A percentile compares a stretch with the other conserved stretches of the same genome.
Evolutionary conservation across 2,888 invertebrate genomes (phyloP).

Genomic region (Gryllus longicercus): DNA sequence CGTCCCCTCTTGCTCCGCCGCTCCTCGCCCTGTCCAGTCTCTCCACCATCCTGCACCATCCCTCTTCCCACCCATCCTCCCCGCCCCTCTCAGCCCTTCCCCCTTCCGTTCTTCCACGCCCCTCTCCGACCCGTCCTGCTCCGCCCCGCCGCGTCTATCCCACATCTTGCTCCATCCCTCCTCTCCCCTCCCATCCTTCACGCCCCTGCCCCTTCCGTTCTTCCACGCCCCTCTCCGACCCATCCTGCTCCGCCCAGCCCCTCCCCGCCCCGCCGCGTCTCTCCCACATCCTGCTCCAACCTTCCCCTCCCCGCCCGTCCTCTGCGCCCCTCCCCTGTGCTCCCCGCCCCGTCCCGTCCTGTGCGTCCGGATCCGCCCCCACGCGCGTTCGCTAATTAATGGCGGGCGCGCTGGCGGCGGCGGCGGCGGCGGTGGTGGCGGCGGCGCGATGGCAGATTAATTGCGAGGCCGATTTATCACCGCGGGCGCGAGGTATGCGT

Average conservation of each 20-base stretch:
- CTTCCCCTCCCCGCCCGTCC: not conserved
- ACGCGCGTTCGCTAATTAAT: not conserved
- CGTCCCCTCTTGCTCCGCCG: not conserved
- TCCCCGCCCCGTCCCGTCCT: not conserved
- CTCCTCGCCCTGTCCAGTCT: not conserved
- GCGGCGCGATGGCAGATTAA: conserved; percentile 28
- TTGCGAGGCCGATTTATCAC: conserved; percentile 32
- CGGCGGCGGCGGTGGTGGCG: not conserved
- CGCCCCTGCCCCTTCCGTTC: not conserved
- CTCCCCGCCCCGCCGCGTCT: not conserved
- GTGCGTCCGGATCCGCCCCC: not conserved
- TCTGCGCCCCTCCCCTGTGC: not conserved
- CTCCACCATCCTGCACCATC: not conserved
- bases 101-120: not conserved
- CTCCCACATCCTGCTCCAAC: not conserved
- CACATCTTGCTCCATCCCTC: not conserved
- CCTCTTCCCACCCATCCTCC: not conserved
- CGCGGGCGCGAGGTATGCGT: conserved; percentile 18
- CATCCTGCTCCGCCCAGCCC: not conserved
- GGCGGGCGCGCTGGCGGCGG: not conserved
- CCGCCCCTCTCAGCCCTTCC: not conserved
- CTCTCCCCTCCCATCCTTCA: not conserved
- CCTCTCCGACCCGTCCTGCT: too few species aligned
- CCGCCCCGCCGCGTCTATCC: not conserved
- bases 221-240: not conserved